Base-by-base conservation (phyloP, 2,113 vertebrate genomes). In the Atractosteus spatula region DNA sequence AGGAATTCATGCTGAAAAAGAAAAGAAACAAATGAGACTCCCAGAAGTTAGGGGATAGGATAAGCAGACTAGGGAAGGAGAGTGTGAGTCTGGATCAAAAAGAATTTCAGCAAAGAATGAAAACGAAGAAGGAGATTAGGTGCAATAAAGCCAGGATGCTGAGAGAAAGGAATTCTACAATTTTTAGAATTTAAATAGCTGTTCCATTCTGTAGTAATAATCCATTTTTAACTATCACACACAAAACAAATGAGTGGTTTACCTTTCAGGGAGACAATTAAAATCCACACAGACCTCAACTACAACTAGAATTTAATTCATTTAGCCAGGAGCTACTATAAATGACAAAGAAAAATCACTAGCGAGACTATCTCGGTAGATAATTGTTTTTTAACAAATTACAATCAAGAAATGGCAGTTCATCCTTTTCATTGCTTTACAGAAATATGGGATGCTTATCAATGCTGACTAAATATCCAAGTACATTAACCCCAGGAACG, bases 401-500 rank as follows among this genome's bases (percentile, higher is more conserved):
- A 56, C 55, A 17, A 55, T 44, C 59, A 5, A 54, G 55, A 55
- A 76, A 68, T 55, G 10, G 13, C 45, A 17, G 3, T 45, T 54
- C 57, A 64, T 57, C 55, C 4, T 62, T 62, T 14, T 62, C 17
- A 29, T 6, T 3, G 6, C 59, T 7, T 62, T 29, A 54, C 55
- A 7, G 54, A 13, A 8, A 16, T 66, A 4, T 66, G 13, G 56
- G 41, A 73, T 73, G 43, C 67, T 80, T 72, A 75, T 70, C 51
- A 44, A 43, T 42, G 56, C 41, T 56, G 70, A 69, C 13, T 17
- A 62, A 66, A 45, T 55, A 59, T 70, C 57, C 7, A n/a, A 73
- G 80, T 78, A 59, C 74, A 86, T 89, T 89, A 88, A 84, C 83
- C 72, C 75, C 43, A 67, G 68, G 14, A 61, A 70, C 77, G 76